These are phyloP conservation scores for Platyrinchus mystaceus DNA, from an alignment of 2,797 vertebrate genomes.

Conservation along the genomic window DNA sequence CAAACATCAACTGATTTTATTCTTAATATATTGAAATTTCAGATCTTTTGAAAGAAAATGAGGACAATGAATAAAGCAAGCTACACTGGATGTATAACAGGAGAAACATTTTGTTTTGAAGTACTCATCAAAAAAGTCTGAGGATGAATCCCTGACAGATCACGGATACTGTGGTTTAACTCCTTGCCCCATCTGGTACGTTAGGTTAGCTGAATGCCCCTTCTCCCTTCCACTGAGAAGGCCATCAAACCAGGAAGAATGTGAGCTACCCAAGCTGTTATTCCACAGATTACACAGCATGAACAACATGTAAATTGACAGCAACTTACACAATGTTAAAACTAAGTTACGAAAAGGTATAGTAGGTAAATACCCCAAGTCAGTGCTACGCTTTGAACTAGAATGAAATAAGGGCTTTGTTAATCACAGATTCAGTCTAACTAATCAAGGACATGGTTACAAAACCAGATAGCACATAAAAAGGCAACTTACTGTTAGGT, in stretches of 20 bases:
- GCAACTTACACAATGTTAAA: neutral
- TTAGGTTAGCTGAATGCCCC: neutral
- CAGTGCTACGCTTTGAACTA: fast-evolving
- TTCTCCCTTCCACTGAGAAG: neutral
- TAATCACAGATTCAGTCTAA: neutral
- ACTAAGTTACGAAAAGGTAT: neutral
- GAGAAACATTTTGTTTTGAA: neutral
- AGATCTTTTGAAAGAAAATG: neutral
- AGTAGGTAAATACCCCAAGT: neutral
- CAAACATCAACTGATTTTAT: neutral
- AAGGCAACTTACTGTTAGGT: constrained; percentile 91
- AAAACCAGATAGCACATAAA: neutral
- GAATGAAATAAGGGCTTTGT: neutral
- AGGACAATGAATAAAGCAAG: neutral
- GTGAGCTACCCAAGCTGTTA: neutral
- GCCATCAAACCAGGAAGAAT: neutral
- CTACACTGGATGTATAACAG: neutral
- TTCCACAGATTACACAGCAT: neutral
- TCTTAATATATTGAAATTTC: neutral
- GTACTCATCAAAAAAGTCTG: neutral
- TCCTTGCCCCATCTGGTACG: neutral
- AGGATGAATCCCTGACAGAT: neutral
- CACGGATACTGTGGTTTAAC: neutral
- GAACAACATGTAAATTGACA: neutral
- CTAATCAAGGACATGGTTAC: neutral